A percentile compares a stretch with the other conserved stretches of the same genome.
Conservation (phyloP, 2,797 vertebrate genomes). For the Odontamblyopus rebecca region DNA sequence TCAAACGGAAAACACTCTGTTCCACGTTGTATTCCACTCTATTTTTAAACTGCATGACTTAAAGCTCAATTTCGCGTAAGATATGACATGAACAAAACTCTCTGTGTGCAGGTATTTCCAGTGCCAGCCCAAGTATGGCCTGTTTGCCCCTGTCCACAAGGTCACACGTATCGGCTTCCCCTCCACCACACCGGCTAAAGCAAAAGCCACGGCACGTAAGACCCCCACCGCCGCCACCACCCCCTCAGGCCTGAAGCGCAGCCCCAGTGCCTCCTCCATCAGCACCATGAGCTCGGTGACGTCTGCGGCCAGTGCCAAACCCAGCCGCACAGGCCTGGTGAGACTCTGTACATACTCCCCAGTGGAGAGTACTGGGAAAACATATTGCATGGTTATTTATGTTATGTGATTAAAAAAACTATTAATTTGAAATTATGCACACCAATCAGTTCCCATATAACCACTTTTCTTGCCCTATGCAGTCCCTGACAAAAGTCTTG, state of each 20-base stretch:
- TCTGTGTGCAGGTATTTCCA: constrained; percentile 89
- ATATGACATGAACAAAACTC: neutral
- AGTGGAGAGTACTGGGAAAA: too few species aligned
- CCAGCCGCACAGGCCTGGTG: constrained; percentile 97
- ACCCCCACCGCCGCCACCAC: constrained; percentile 69
- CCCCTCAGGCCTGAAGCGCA: constrained; percentile 84
- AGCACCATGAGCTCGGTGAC: constrained; percentile 96
- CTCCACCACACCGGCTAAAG: constrained; percentile 94
- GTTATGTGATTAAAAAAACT: too few species aligned
- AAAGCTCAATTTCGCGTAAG: too few species aligned
- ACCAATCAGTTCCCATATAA: too few species aligned
- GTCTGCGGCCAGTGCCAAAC: constrained; percentile 94
- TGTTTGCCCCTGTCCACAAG: constrained; percentile 97
- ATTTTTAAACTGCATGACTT: too few species aligned
- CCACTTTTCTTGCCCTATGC: too few species aligned
- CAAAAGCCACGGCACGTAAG: constrained; percentile 88
- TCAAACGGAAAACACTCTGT: too few species aligned
- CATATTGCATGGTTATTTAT: too few species aligned
- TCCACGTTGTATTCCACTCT: too few species aligned
- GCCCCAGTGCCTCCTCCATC: constrained; percentile 94
- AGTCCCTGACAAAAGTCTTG: too few species aligned
- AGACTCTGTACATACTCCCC: constrained; percentile 50
- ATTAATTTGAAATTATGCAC: too few species aligned
- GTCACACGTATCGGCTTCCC: constrained; percentile 98
- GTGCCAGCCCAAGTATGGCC: constrained; percentile 94